Conservation (phyloP, 2,888 invertebrate genomes). For the Hemistola chrysoprasaria region DNA sequence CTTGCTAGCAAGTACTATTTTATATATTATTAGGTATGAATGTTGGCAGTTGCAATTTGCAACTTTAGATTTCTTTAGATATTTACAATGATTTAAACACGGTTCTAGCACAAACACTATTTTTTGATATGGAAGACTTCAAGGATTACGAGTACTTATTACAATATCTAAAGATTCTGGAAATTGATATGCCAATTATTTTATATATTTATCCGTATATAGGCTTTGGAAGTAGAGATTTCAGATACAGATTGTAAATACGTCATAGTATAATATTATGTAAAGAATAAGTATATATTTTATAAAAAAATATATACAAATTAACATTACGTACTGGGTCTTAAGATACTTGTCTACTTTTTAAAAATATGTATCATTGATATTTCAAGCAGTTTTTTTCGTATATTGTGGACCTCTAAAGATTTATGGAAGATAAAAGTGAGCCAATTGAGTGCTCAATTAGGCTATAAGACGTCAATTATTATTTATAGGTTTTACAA, state of each 20-base stretch:
- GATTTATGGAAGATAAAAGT: conserved; percentile 43
- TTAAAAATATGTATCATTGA: conserved; percentile 79
- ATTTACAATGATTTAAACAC: conserved; percentile 38
- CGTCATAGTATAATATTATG: conserved; percentile 41
- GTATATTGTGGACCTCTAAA: conserved; percentile 66
- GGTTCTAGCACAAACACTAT: conserved; percentile 71
- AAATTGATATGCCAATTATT: conserved; percentile 81
- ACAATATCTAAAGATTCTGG: conserved; percentile 67
- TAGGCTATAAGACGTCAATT: conserved; percentile 24
- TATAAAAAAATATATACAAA: conserved; percentile 82
- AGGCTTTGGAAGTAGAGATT: conserved; percentile 71
- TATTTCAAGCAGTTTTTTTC: conserved; percentile 64
- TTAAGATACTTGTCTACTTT: conserved; percentile 61
- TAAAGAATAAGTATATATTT: conserved; percentile 65
- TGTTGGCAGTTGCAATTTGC: conserved; percentile 21
- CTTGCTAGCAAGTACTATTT: conserved; percentile 22
- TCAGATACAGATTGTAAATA: conserved; percentile 73
- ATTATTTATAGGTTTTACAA: conserved; percentile 48
- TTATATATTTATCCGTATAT: conserved; percentile 51
- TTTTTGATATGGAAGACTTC: conserved; percentile 81
- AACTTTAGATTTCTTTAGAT: conserved; percentile 14
- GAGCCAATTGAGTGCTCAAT: conserved; percentile 31
- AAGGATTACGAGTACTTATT: conserved; percentile 55
- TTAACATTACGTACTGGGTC: conserved; percentile 50
- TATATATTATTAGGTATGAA: conserved; percentile 10